Base-by-base conservation (phyloP, 1,140 invertebrate genomes). In the Calosoma granatense region DNA sequence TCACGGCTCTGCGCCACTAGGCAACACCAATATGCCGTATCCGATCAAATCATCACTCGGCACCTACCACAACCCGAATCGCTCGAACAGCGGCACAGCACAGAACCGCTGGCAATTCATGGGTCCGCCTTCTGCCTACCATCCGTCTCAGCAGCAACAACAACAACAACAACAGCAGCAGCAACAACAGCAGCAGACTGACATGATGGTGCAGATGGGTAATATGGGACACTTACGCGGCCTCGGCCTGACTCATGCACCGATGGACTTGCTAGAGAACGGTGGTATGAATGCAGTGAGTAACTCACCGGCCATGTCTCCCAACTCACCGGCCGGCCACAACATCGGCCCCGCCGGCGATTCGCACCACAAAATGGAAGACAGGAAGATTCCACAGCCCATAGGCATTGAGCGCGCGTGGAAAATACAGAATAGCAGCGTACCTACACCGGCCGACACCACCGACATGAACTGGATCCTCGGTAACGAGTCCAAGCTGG, bases 391-490 rank as follows among this genome's bases (percentile, higher is more conserved):
- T 61, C 85, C 85, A 22, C 79, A 85, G 4, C 86, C 87, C 17
- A 89, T 89, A 64, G 87, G 87, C 62, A 88, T 82, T 0, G 85
- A 87, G 69, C 76, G 85, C 64, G 81, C 84, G 6, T 84, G 84
- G 78, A 87, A 86, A 54, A 78, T 65, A 58, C 64, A 71, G 70
- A 64, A 73, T 72, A 65, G 71, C 69, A 70, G 63, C 64, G 53
- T 66, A 65, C 58, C 56, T 26, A 59, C 55, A 61, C 55, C 63
- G 62, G 56, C 65, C 20, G 73, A 71, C 14, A 68, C 76, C 55
- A 67, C 74, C 30, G 79, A 80, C 60, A 79, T 78, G 52, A 79
- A 78, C 64, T 81, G 81, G 76, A 79, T 82, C 72, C 68, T 80
- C 57, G 77, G 75, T 39, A 74, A 70, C 51, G 76, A 78, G 20